These are phyloP conservation scores for Tribolium madens DNA, from an alignment of 1,140 invertebrate genomes.

Conservation along the genomic window DNA sequence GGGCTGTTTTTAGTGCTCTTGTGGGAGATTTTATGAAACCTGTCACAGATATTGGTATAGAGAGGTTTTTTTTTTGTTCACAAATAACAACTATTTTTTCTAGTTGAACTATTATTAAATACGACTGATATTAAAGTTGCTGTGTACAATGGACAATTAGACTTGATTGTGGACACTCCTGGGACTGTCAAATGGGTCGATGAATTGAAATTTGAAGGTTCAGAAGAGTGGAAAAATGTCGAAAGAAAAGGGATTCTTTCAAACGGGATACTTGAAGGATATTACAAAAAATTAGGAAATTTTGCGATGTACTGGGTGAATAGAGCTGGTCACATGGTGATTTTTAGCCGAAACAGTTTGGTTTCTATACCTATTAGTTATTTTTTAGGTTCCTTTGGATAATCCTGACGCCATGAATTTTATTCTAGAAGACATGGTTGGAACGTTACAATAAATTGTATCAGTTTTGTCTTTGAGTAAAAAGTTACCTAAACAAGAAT, in stretches of 20 bases:
- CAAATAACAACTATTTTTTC: slow-evolving; percentile 61
- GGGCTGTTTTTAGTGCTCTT: slow-evolving; percentile 74
- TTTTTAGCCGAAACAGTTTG: neutral
- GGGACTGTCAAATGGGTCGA: neutral
- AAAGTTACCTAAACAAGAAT: neutral
- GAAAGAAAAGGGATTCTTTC: slow-evolving; percentile 37
- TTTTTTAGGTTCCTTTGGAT: slow-evolving; percentile 50
- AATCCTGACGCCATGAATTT: slow-evolving; percentile 52
- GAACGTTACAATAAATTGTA: neutral
- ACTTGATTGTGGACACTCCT: slow-evolving; percentile 78
- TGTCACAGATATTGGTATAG: slow-evolving; percentile 74
- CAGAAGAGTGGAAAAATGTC: slow-evolving; percentile 38
- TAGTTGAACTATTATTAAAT: slow-evolving; percentile 78
- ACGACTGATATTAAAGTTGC: slow-evolving; percentile 76
- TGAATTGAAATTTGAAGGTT: slow-evolving; percentile 71
- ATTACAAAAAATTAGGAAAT: slow-evolving; percentile 48
- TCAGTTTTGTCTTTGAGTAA: neutral
- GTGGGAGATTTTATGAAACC: slow-evolving; percentile 89
- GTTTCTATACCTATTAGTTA: neutral
- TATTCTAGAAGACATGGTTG: slow-evolving; percentile 41
- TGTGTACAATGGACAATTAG: slow-evolving; percentile 79
- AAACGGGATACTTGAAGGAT: slow-evolving; percentile 50
- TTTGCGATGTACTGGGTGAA: slow-evolving; percentile 53
- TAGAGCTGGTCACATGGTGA: slow-evolving; percentile 54
- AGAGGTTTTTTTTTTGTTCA: slow-evolving; percentile 24